Evolutionary conservation across 2,113 vertebrate genomes (phyloP), one percentile per base, ranked within the genome.

Genomic region (Podarcis raffonei): DNA sequence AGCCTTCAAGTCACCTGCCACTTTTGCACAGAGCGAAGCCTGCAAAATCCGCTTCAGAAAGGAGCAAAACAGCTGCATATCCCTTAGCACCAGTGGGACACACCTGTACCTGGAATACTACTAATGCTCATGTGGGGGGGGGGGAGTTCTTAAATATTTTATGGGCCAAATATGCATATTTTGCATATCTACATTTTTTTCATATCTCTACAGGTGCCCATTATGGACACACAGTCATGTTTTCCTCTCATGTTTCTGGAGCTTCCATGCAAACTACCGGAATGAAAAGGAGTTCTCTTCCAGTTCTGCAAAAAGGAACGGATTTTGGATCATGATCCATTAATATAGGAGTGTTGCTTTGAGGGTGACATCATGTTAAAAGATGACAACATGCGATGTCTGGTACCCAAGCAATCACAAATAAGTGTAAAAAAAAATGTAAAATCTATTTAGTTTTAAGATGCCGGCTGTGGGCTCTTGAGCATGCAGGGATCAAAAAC

Each of bases 1-100:
- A 91, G 83, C 86, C 85, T 95, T 92, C 91, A 94, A 94, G 88
- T 96, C 91, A 95, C 93, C 94, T 96, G 90, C 76, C 87, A 94
- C 84, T 94, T 90, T 92, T 27, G 81, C 0, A 0, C 32, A 90
- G 89, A 69, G 75, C 2, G 71, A 39, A 86, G 16, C 25, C 66
- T 32, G n/a, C 8, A 37, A 9, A 15, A 5, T 12, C 42, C 20
- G 57, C 57, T 59, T 83, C 71, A 5, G 23, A 15, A 30, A 59
- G 18, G 59, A 59, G 53, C 71, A 42, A 68, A 53, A 53, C 27
- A 68, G 35, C n/a, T 53, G 76, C 48, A 48, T 30, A 77, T 83
- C 53, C 74, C 23, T 20, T 13, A 12, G 39, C 37, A 68, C 66
- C 42, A 68, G 75, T 25, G n/a, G 4, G 12, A 15, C n/a, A 6